phyloP scores from a whole-genome alignment of 2,113 vertebrate species.

The Crotophaga sulcirostris region DNA sequence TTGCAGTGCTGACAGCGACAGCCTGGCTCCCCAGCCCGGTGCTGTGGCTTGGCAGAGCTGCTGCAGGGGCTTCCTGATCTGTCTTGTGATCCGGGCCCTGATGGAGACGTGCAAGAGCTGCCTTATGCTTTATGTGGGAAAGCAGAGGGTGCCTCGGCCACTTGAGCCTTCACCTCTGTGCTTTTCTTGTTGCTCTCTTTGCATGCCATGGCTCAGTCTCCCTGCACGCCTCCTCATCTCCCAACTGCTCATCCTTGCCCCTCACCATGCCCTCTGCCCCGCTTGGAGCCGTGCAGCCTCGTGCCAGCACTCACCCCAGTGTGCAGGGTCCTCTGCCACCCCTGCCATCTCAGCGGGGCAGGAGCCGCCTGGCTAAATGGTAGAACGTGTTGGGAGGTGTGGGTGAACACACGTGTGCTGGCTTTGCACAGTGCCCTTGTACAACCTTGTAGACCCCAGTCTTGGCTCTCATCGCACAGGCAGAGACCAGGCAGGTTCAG shows the following conservation, averaged over 20 bases:
- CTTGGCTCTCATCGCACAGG: fast-evolving
- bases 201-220: not conserved
- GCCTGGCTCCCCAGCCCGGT: constrained; percentile 6
- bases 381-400: not conserved
- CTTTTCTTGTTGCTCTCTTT: not conserved
- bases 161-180: not conserved
- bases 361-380: not conserved
- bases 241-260: not conserved
- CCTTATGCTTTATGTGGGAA: not conserved
- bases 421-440: not conserved
- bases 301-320: fast-evolving
- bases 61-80: constrained; percentile 51
- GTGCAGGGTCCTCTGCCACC: not conserved
- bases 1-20: not conserved
- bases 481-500: not conserved
- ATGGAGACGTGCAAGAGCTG: not conserved
- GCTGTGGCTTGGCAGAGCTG: not conserved
- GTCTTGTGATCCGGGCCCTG: constrained; percentile 43
- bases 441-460: not conserved
- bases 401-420: fast-evolving
- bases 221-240: not conserved
- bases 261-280: not conserved
- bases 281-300: not conserved
- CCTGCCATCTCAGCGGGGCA: not conserved
- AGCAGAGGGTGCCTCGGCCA: not conserved